phyloP scores from a whole-genome alignment of 2,888 invertebrate genomes.

The Drosophila hamatofila region DNA sequence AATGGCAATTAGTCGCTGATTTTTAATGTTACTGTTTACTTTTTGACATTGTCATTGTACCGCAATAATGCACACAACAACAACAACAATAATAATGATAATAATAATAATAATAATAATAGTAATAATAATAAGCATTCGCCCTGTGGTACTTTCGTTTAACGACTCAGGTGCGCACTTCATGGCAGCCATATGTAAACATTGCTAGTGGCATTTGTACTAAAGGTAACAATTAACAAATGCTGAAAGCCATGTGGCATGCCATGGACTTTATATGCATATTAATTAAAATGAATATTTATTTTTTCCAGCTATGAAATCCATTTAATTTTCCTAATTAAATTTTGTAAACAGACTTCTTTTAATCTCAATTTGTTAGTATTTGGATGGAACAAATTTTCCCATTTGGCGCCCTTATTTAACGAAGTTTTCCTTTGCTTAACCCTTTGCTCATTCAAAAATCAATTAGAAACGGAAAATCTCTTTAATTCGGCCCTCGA shows the following conservation, averaged over 20 bases:
- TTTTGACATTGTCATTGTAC: neutral
- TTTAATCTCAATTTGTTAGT: neutral
- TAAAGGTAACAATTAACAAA: constrained; percentile 31
- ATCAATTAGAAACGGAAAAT: constrained; percentile 35
- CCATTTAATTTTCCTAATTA: neutral
- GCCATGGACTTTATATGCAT: neutral
- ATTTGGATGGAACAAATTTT: neutral
- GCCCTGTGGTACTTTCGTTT: constrained; percentile 49
- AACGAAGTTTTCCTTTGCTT: neutral
- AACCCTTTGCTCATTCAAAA: constrained; percentile 22
- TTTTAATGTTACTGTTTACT: constrained; percentile 30
- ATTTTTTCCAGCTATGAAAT: neutral
- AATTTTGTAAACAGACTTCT: neutral
- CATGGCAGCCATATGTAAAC: constrained; percentile 52
- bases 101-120: constrained; percentile 32
- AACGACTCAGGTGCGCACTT: constrained; percentile 47
- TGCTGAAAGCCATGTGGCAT: neutral
- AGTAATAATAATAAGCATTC: constrained; percentile 47
- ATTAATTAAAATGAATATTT: neutral
- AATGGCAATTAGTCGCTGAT: constrained; percentile 65
- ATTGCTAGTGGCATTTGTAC: constrained; percentile 28
- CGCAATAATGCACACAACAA: constrained; percentile 35
- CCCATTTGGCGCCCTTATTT: neutral
- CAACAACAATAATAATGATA: neutral
- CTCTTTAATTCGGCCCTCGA: constrained; percentile 21